Evolutionary conservation across 2,888 invertebrate genomes (phyloP), one percentile per base, ranked within the genome.

Genomic region (Lissocephala sabroskyi): DNA sequence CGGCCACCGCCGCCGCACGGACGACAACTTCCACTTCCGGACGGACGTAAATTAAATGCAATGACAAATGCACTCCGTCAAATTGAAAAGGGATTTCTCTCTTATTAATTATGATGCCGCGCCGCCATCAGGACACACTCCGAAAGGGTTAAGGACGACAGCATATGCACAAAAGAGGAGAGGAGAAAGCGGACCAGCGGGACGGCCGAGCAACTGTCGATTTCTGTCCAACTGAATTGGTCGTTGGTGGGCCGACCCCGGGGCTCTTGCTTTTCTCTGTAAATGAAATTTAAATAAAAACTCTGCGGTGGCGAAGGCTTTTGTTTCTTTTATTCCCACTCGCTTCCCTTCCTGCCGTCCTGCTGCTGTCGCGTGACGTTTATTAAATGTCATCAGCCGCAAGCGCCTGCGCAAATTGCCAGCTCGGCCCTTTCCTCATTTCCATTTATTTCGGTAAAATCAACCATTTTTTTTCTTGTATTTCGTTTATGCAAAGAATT

Each of bases 21-120:
- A 23, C 48, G 47, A 41, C 57, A 52, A 37, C 52, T 45, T 30
- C 48, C 60, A 65, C 70, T 75, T 78, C 79, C 71, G 68, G 75
- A 70, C 41, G 16, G 44, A 39, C 45, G 68, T 57, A 74, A 79
- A 74, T 79, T 74, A 74, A 74, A 74, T 74, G 73, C 73, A 74
- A 74, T 74, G 73, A 74, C 73, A 74, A 74, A 74, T 74, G 73
- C 73, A 74, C 80, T 79, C 66, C 68, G 77, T 77, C 77, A 77
- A 77, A 77, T 77, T 77, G 77, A 79, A 79, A 79, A 76, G 77
- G 77, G 80, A 79, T 77, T 77, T 79, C 79, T n/a, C n/a, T 78
- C 73, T 79, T 79, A 79, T 79, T 77, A 77, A 77, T 77, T 77
- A 79, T 79, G 77, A 65, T 66, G 71, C 66, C 67, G 75, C 66